Evolutionary conservation across 2,113 vertebrate species (phyloP), one percentile per base, ranked within the genome.

Genomic region (Platichthys stellatus): DNA sequence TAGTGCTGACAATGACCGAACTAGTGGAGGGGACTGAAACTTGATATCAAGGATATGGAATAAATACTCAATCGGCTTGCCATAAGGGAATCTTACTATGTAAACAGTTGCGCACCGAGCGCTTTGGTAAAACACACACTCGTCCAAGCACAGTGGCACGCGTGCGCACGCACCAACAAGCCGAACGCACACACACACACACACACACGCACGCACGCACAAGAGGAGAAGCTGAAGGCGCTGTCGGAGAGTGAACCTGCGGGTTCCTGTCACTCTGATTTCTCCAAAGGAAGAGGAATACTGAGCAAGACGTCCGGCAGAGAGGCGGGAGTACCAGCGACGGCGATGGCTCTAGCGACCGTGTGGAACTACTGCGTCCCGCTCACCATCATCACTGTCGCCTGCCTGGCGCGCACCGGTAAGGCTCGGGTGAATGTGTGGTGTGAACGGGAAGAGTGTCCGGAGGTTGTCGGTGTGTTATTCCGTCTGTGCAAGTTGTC

Each of bases 321-420:
- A 38, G 53, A 54, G 63, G 63, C 73, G 62, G 91, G 80, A 86
- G 82, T 90, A 92, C 64, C 86, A 72, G 66, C 86, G 49, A 54
- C 87, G 51, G 70, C 63, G 47, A 95, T 95, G 94, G 92, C 94
- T 88, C 64, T 86, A 23, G 40, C 62, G 63, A 76, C 89, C 75
- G 66, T 91, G 83, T 94, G 94, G 94, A 94, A 88, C 88, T 93
- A 92, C 90, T 83, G 92, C 91, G 88, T 87, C 88, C 87, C 90
- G 12, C 79, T 93, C 66, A 69, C 83, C 87, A 65, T 91, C 82
- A 31, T 94, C 47, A 68, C 90, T 20, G 82, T 83, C 62, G 81
- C 92, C 58, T 90, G 85, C 69, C 43, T 91, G 67, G 65, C 88
- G 75, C 83, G 84, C 85, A 88, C 94, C 51, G 94, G 94, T 95